Base-by-base conservation (phyloP, 1,140 invertebrate species). In the Calliopsis andreniformis region DNA sequence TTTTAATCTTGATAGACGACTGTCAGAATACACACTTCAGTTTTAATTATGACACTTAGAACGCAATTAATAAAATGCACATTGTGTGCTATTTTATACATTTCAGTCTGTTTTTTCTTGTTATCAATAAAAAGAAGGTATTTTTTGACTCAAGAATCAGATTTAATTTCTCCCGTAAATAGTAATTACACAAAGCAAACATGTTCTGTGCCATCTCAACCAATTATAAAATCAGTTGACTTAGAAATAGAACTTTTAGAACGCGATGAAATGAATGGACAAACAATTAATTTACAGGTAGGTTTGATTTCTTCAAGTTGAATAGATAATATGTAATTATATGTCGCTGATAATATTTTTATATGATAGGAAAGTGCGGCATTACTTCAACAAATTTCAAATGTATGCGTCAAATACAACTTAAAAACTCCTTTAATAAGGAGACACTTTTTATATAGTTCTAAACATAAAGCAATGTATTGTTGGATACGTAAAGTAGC, bases 401-500 rank as follows among this genome's bases (percentile, higher is more conserved):
- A 84, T 30, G 86, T 82, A 53, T 92, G 91, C 45, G 35, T 35
- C 1, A 90, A 89, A 68, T 88, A 92, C 61, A 90, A 91, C 63
- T 68, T 89, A 45, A 90, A 47, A 16, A 87, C 86, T 28, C 69
- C 66, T 32, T 71, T 91, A 23, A 67, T 45, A 30, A 89, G 79
- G 55, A 85, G 49, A 35, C 81, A 93, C 82, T 92, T 92, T 86
- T 86, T 92, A 23, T 88, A 91, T 30, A 86, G 80, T 67, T 66
- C 80, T 28, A 53, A 88, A 56, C 78, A 90, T 35, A 86, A 86
- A 55, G 79, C 81, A 10, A 47, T 93, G 8, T 92, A 91, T 51
- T 93, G 92, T 73, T 92, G 92, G 92, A 91, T 93, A 18, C 85
- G 91, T 70, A 92, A 93, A 85, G 84, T 88, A 3, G 92, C 88